Conservation (phyloP, 2,797 vertebrate species). For the Morus bassanus region DNA sequence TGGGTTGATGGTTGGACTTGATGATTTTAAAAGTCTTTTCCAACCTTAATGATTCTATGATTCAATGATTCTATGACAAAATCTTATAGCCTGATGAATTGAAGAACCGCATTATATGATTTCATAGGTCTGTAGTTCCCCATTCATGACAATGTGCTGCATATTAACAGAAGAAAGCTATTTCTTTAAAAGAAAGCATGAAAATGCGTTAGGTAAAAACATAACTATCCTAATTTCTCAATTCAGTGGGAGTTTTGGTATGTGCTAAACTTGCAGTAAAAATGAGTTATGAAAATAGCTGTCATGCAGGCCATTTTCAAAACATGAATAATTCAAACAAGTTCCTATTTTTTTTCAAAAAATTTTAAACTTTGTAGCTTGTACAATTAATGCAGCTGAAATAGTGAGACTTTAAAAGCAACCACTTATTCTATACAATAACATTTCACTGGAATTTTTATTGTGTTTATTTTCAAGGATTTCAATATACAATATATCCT, state of each 20-base stretch:
- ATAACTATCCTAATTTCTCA: conserved; percentile 14
- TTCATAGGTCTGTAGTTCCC: not conserved
- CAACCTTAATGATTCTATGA: no score
- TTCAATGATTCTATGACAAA: not conserved
- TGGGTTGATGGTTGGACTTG: no score
- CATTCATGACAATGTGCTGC: not conserved
- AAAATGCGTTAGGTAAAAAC: not conserved
- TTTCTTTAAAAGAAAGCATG: not conserved
- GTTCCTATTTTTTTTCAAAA: conserved; percentile 16
- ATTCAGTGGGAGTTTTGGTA: conserved; percentile 1
- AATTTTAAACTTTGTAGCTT: not conserved
- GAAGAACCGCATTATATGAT: not conserved
- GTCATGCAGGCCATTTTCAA: conserved; percentile 36
- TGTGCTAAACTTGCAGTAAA: conserved; percentile 32
- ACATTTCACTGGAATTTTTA: conserved; percentile 2
- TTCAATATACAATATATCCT: conserved; percentile 9
- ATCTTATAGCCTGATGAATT: not conserved
- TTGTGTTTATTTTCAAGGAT: conserved; percentile 41
- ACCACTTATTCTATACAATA: conserved; percentile 19
- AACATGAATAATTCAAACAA: conserved; percentile 39
- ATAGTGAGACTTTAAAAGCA: conserved; percentile 8
- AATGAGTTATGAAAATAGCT: conserved; percentile 49
- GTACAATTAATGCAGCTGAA: conserved; percentile 44
- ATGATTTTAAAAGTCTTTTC: no score
- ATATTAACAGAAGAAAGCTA: not conserved